A percentile compares a stretch with the other conserved stretches of the same genome.
phyloP scores from a whole-genome alignment of 2,113 vertebrate species.

The Ifrita kowaldi region DNA sequence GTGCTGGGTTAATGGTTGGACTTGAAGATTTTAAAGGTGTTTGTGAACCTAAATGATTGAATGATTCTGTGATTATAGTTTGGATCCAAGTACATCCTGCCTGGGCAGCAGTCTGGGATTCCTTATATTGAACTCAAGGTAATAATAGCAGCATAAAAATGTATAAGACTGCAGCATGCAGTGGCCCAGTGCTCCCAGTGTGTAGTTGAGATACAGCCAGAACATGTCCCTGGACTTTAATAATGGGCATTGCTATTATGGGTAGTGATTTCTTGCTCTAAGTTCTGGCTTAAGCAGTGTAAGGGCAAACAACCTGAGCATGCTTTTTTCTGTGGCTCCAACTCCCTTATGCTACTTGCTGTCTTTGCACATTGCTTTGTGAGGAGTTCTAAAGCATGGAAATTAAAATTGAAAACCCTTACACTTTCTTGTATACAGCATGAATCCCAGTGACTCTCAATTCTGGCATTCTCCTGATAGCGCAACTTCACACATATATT shows the following conservation, averaged over 20 bases:
- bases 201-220: conserved; percentile 5
- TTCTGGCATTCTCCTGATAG: neutral
- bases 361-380: conserved; percentile 18
- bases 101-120: neutral
- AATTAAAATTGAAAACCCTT: conserved; percentile 11
- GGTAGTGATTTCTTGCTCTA: conserved; percentile 11
- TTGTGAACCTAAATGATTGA: neutral
- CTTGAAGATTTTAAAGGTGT: neutral
- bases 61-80: neutral
- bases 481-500: neutral
- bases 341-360: conserved; percentile 23
- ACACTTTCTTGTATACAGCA: neutral
- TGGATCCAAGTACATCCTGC: neutral
- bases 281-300: conserved; percentile 3
- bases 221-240: conserved; percentile 36
- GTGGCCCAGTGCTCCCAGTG: conserved; percentile 2
- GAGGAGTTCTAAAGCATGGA: neutral
- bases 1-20: neutral
- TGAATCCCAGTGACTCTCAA: neutral
- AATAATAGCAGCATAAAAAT: conserved; percentile 36
- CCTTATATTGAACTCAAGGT: conserved; percentile 5
- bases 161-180: neutral
- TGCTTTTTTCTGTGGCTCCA: conserved; percentile 14
- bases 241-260: neutral
- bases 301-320: conserved; percentile 30